A percentile compares a stretch with the other conserved stretches of the same genome.
Evolutionary conservation across 2,888 invertebrate genomes (phyloP).

Genomic region (Tyria jacobaeae): DNA sequence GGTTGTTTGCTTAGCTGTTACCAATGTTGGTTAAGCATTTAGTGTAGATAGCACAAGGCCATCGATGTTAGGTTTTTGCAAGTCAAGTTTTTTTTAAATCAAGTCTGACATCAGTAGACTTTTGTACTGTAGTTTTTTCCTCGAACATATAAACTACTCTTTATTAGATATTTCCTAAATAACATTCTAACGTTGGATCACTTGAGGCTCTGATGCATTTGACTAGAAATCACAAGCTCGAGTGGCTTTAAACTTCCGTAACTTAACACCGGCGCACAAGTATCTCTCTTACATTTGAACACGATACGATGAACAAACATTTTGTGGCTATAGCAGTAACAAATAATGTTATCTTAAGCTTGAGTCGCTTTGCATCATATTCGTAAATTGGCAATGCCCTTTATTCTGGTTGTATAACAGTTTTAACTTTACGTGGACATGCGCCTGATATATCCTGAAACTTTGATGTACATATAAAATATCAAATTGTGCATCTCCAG

Average conservation of each 20-base stretch:
- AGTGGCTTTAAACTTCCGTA: conserved; percentile 47
- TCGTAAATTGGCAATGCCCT: conserved; percentile 44
- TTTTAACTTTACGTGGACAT: conserved; percentile 25
- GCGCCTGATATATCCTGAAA: conserved; percentile 25
- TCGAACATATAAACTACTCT: conserved; percentile 18
- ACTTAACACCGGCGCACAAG: conserved; percentile 37
- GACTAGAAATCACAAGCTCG: conserved; percentile 42
- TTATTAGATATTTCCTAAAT: conserved; percentile 22
- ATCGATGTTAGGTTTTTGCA: conserved; percentile 56
- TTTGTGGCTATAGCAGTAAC: conserved; percentile 37
- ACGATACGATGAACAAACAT: conserved; percentile 41
- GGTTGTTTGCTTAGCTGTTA: neutral
- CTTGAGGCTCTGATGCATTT: conserved; percentile 31
- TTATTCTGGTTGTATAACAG: conserved; percentile 33
- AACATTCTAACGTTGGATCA: conserved; percentile 29
- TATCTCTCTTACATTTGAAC: conserved; percentile 43
- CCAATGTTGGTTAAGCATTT: conserved; percentile 31
- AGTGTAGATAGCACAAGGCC: conserved; percentile 62
- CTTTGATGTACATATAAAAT: no score
- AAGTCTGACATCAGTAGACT: conserved; percentile 33
- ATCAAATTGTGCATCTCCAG: conserved; percentile 24
- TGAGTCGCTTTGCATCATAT: conserved; percentile 47
- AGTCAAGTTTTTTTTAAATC: conserved; percentile 43
- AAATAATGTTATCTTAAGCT: conserved; percentile 50
- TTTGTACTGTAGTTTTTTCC: conserved; percentile 13